Base-by-base conservation (phyloP, 2,888 invertebrate species). In the Xanthia togata region DNA sequence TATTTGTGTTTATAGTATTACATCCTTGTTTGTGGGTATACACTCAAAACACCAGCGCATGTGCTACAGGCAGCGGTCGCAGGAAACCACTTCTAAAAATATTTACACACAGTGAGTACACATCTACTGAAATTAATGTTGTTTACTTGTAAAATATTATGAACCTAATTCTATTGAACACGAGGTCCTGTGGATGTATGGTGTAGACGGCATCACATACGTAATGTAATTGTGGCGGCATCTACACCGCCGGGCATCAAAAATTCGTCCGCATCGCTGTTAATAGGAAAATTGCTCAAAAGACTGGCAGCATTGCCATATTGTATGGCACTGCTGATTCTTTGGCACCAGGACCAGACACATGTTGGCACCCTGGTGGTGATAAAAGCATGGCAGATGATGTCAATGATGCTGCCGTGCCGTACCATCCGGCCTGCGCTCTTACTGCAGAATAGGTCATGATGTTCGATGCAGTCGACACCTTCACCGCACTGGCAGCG, bases 1-100 rank as follows among this genome's bases (percentile, higher is more conserved):
- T 26, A 69, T 11, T n/a, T n/a, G 11, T 23, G 41, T 69, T 4
- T 4, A n/a, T 50, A 38, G 1, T 4, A 53, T 0, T 23, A 68
- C 26, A 38, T 64, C 53, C 63, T 59, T 69, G 68, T 79, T 72
- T 53, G 44, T 69, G 57, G 26, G 1, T n/a, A 35, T 59, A 41
- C 8, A 12, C 35, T 70, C 26, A 38, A 50, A 81, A 76, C 71
- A 69, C 44, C 12, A 73, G 78, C 63, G 26, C 60, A n/a, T 55
- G 67, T 20, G 60, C 31, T n/a, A 12, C 11, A 26, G 57, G 53
- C 31, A 60, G 47, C 62, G 59, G 68, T 44, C 70, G 70, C 70
- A 71, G 81, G 81, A 71, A 81, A 69, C 63, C 31, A 59, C 53
- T 55, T 68, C 63, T 47, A 81, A 71, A 44, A 75, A 81, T 81